Percentiles rank a stretch among this genome's conserved stretches.
Conservation (phyloP, 2,797 vertebrate species). For the Coluber constrictor region DNA sequence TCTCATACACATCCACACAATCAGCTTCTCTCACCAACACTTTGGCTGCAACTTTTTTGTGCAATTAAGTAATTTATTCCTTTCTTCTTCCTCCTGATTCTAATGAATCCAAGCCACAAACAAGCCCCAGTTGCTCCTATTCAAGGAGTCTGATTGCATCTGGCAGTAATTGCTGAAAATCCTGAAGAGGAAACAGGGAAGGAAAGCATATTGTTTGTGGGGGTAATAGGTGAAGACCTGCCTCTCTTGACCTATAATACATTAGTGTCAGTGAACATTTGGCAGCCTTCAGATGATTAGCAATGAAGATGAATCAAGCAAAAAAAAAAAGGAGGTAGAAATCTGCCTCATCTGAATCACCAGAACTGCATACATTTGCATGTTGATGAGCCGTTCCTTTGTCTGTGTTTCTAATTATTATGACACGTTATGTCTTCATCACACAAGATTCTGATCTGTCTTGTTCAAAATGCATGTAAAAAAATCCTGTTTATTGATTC, state of each 20-base stretch:
- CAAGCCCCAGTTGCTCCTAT: conserved; percentile 96
- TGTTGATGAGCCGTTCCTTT: conserved; percentile 90
- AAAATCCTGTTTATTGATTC: conserved; percentile 84
- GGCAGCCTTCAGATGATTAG: conserved; percentile 81
- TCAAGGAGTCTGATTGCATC: conserved; percentile 97
- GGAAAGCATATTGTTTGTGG: conserved; percentile 86
- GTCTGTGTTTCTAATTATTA: conserved; percentile 93
- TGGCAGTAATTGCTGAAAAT: conserved; percentile 97
- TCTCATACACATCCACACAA: conserved; percentile 86
- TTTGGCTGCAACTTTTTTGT: conserved; percentile 94
- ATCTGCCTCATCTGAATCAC: conserved; percentile 84
- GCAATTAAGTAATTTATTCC: conserved; percentile 99
- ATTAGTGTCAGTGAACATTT: conserved; percentile 91
- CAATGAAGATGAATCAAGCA: conserved; percentile 85
- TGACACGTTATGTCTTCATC: conserved; percentile 96
- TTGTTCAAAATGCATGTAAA: conserved; percentile 82
- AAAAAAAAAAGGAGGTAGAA: conserved; percentile 76
- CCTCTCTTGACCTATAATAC: conserved; percentile 91
- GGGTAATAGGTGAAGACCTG: conserved; percentile 88
- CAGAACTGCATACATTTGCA: conserved; percentile 91
- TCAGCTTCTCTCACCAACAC: conserved; percentile 85
- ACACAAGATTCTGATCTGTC: conserved; percentile 87
- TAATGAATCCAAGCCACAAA: conserved; percentile 98
- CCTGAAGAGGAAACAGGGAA: conserved; percentile 88
- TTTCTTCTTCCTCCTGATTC: conserved; percentile 95